Percentiles rank a stretch among this genome's conserved stretches.
These are phyloP conservation scores for Laupala kohalensis DNA, from an alignment of 1,140 invertebrate genomes.

Conservation along the genomic window DNA sequence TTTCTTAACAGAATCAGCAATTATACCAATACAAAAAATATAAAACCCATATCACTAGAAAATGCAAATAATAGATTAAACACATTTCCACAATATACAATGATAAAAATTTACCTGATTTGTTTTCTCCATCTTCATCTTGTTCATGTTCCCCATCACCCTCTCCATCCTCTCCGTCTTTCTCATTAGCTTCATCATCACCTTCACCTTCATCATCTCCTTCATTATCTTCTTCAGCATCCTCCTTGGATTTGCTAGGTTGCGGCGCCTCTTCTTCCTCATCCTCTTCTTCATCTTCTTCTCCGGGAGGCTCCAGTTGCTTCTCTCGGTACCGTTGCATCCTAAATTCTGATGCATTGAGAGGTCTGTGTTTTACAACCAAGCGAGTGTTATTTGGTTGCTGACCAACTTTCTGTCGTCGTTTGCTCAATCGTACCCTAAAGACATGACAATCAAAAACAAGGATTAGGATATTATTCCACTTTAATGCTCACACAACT, in stretches of 20 bases:
- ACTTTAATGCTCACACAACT: too few species aligned
- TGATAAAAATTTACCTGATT: background rate
- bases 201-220: constrained; percentile 19
- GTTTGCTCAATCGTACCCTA: constrained; percentile 79
- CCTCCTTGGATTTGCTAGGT: constrained; percentile 21
- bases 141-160: constrained; percentile 26
- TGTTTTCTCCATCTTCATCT: constrained; percentile 16
- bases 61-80: background rate
- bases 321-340: constrained; percentile 76
- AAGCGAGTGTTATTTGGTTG: constrained; percentile 66
- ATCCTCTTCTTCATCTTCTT: constrained; percentile 61
- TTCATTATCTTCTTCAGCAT: constrained; percentile 29
- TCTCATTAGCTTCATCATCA: constrained; percentile 22
- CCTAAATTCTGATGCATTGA: constrained; percentile 74
- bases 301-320: constrained; percentile 69
- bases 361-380: constrained; percentile 77
- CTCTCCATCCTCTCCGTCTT: constrained; percentile 29
- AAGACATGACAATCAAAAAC: too few species aligned
- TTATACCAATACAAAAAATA: too few species aligned
- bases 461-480: too few species aligned
- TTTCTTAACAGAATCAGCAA: too few species aligned
- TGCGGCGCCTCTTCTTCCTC: constrained; percentile 34
- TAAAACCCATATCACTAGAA: too few species aligned
- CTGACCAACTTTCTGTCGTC: constrained; percentile 61
- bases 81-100: background rate